phyloP scores from a whole-genome alignment of 2,113 vertebrate genomes.

The human region GRCh38 chr7:85160501-85161000 shows the following conservation, averaged over 20 bases:
- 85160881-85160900: background rate
- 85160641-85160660: background rate
- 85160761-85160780: conserved; percentile 49
- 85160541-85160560: conserved; percentile 25
- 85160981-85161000: background rate
- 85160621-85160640: background rate
- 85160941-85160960: background rate
- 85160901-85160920: conserved; percentile 4
- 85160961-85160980: background rate
- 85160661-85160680: conserved; percentile 16
- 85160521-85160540: background rate
- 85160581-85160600: background rate
- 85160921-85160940: background rate
- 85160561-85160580: background rate
- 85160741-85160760: conserved; percentile 13
- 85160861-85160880: background rate
- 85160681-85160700: background rate
- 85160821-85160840: background rate
- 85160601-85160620: background rate
- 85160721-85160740: conserved; percentile 32
- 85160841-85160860: background rate
- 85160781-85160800: background rate
- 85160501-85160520: background rate
- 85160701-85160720: conserved; percentile 65
- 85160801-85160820: background rate